These are phyloP conservation scores for Cebus imitator DNA, from an alignment of 2,113 vertebrate species.

Conservation along the genomic window DNA sequence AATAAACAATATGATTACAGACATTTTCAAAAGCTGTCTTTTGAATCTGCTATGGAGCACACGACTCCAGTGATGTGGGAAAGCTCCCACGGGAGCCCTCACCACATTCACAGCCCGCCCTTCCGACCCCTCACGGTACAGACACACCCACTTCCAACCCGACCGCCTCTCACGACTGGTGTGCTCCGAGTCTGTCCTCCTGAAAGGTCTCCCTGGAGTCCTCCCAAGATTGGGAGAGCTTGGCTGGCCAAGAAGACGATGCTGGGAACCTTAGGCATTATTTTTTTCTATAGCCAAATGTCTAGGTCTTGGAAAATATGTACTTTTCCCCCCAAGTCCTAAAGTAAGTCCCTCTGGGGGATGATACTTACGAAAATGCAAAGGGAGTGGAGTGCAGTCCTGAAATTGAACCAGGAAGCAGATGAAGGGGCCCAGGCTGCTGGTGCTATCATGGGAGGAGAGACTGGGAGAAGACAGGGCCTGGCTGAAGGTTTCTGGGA, in stretches of 20 bases:
- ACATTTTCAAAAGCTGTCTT: not conserved
- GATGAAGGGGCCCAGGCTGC: fast-evolving
- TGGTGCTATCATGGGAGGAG: fast-evolving
- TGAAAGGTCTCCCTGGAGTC: not conserved
- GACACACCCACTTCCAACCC: not conserved
- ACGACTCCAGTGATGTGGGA: fast-evolving
- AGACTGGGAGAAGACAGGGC: not conserved
- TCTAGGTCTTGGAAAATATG: not conserved
- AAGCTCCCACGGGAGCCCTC: fast-evolving
- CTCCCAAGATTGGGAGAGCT: not conserved
- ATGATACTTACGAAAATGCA: not conserved
- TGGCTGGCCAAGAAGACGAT: not conserved
- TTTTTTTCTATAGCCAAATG: not conserved
- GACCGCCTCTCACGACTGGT: fast-evolving
- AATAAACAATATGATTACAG: not conserved
- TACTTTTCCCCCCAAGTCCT: not conserved
- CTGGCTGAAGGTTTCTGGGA: not conserved
- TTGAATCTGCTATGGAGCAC: fast-evolving
- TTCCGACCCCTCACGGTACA: fast-evolving
- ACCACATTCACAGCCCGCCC: fast-evolving
- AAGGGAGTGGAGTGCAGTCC: not conserved
- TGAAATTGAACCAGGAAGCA: not conserved
- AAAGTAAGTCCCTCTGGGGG: not conserved
- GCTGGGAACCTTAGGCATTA: not conserved
- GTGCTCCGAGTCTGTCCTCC: not conserved